Evolutionary conservation across 2,888 invertebrate genomes (phyloP), one percentile per base, ranked within the genome.

Genomic region (Lithosia quadra): DNA sequence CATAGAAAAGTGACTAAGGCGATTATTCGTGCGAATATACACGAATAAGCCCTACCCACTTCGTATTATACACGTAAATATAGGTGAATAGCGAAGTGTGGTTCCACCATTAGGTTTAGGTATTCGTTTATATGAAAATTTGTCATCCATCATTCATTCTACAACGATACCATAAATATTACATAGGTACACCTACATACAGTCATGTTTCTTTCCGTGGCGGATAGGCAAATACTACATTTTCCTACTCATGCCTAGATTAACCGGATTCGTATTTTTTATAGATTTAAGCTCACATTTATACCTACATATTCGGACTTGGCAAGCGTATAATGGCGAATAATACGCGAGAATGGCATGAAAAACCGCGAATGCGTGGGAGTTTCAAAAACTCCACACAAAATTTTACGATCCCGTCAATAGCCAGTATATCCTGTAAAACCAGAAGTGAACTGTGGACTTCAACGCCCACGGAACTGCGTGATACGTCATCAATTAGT

Each of bases 371-470:
- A 65, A 63, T 9, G 64, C 66, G 79, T 79, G 68, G 78, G 79
- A 62, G 71, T 55, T 33, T 53, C 69, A 72, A 75, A 63, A 65
- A 53, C n/a, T 63, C 65, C 69, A 78, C 71, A 75, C 61, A 56
- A 72, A 69, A 66, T 73, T 79, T 81, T 67, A 81, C 73, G 74
- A 76, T 58, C 63, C 60, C 59, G 57, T 71, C 68, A 65, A 77
- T 71, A 68, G 75, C 68, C 69, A 71, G 71, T 68, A 76, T 67
- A 80, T 78, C 80, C 80, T 72, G 80, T 79, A 72, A 57, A 70
- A 79, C 81, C 60, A 67, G 67, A 67, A 66, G 21, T 67, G 11
- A 60, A 55, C 7, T 10, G 33, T 55, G 39, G 67, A 57, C 28
- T 28, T 24, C 11, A 28, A 22, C 65, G 65, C 60, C 65, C 58